A percentile compares a stretch with the other conserved stretches of the same genome.
Evolutionary conservation across 1,140 invertebrate species (phyloP).

Genomic region (Hyphantria cunea): DNA sequence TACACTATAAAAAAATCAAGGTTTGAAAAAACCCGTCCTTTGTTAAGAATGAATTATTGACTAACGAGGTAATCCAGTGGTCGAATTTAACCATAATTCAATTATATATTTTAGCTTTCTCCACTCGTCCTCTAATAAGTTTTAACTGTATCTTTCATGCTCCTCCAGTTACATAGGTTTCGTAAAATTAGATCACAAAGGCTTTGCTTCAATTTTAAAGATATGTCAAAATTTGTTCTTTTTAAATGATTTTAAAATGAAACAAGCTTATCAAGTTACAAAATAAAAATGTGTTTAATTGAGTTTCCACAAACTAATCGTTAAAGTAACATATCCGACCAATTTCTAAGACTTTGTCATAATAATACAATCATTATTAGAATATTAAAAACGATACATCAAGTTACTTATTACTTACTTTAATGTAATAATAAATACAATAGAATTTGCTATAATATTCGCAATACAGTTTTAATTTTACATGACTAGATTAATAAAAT

Average conservation of each 20-base stretch:
- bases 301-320: conserved; percentile 35
- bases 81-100: too few species aligned
- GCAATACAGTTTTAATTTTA: not conserved
- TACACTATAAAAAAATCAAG: too few species aligned
- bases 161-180: too few species aligned
- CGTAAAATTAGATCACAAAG: too few species aligned
- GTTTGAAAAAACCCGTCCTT: too few species aligned
- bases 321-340: conserved; percentile 38
- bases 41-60: too few species aligned
- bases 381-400: conserved; percentile 45
- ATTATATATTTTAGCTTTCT: too few species aligned
- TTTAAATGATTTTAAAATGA: conserved; percentile 34
- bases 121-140: too few species aligned
- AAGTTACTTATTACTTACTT: conserved; percentile 26
- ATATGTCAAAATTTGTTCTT: too few species aligned
- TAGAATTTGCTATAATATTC: conserved; percentile 9
- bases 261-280: conserved; percentile 47
- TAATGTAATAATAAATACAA: conserved; percentile 37
- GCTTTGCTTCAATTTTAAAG: too few species aligned
- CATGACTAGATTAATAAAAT: not conserved
- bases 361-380: conserved; percentile 29
- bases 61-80: too few species aligned
- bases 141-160: too few species aligned
- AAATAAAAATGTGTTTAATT: conserved; percentile 53
- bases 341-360: conserved; percentile 26